Conservation (phyloP, 2,797 vertebrate species). For the Triplophysa yarkandensis region DNA sequence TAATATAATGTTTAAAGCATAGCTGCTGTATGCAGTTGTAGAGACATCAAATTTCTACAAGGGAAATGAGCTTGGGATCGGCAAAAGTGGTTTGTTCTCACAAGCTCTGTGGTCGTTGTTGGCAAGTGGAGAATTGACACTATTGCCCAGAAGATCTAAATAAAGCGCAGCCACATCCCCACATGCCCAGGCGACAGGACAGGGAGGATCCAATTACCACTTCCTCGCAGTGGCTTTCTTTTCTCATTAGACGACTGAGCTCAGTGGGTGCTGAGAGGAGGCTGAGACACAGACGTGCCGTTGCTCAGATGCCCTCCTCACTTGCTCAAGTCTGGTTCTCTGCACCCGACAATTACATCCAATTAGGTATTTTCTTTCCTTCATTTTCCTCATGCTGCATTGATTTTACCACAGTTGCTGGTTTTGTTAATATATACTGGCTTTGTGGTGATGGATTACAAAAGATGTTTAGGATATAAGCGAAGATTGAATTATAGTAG, state of each 20-base stretch:
- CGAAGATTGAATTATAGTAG: not conserved
- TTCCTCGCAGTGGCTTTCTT: slow-evolving; percentile 40
- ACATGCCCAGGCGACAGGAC: slow-evolving; percentile 35
- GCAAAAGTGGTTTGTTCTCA: slow-evolving; percentile 22
- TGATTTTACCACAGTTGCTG: not conserved
- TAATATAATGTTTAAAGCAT: not conserved
- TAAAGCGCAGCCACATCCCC: slow-evolving; percentile 48
- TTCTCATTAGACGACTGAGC: slow-evolving; percentile 45
- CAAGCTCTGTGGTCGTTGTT: slow-evolving; percentile 21
- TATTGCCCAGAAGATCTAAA: slow-evolving; percentile 48
- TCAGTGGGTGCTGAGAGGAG: slow-evolving; percentile 12
- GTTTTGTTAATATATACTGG: not conserved
- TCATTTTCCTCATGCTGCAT: not conserved
- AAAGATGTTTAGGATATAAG: not conserved
- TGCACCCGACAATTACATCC: slow-evolving; percentile 33
- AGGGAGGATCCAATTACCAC: slow-evolving; percentile 52
- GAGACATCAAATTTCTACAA: slow-evolving; percentile 3
- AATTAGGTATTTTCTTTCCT: slow-evolving; percentile 33
- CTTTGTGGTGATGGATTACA: not conserved
- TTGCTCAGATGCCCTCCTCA: slow-evolving; percentile 28
- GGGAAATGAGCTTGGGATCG: slow-evolving; percentile 12
- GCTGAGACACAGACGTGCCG: slow-evolving; percentile 19
- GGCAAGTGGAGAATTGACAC: slow-evolving; percentile 31
- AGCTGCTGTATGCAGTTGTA: not conserved
- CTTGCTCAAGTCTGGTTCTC: slow-evolving; percentile 9